Percentiles rank a stretch among this genome's conserved stretches.
Conservation (phyloP, 2,888 invertebrate species). For the Cosmia pyralina region DNA sequence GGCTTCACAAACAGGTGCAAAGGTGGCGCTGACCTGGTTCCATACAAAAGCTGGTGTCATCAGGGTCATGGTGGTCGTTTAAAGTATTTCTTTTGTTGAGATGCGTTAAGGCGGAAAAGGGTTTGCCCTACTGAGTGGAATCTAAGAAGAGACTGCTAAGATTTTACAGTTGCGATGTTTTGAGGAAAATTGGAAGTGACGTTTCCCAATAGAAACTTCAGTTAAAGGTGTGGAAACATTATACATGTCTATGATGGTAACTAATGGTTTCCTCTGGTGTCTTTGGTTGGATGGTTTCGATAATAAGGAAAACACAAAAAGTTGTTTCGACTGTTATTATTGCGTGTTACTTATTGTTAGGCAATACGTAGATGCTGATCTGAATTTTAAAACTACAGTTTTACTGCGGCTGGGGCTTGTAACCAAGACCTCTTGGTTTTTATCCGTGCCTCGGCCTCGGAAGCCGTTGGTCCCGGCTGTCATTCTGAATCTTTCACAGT, state of each 20-base stretch:
- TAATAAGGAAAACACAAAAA: constrained; percentile 27
- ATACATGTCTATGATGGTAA: constrained; percentile 33
- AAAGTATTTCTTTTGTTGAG: constrained; percentile 22
- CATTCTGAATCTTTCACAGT: no score
- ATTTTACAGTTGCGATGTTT: constrained; percentile 3
- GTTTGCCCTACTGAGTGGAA: background rate
- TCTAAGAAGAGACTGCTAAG: background rate
- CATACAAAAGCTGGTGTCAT: constrained; percentile 26
- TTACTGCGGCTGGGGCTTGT: background rate
- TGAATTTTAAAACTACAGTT: background rate
- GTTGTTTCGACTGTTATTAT: constrained; percentile 11
- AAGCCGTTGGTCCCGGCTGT: no score
- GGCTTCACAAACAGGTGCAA: constrained; percentile 28
- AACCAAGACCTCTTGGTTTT: no score
- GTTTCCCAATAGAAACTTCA: constrained; percentile 38
- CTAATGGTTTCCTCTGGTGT: constrained; percentile 39
- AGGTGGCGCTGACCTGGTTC: constrained; percentile 30
- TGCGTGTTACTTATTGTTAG: constrained; percentile 2
- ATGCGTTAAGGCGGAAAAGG: constrained; percentile 8
- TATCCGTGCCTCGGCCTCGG: no score
- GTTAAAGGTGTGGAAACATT: constrained; percentile 15
- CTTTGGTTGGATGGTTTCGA: constrained; percentile 18
- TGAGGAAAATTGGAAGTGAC: background rate
- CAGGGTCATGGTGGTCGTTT: constrained; percentile 34
- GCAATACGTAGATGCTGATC: background rate